Base-by-base conservation (phyloP, 2,797 vertebrate species). In the Heteromormyrus szaboi region DNA sequence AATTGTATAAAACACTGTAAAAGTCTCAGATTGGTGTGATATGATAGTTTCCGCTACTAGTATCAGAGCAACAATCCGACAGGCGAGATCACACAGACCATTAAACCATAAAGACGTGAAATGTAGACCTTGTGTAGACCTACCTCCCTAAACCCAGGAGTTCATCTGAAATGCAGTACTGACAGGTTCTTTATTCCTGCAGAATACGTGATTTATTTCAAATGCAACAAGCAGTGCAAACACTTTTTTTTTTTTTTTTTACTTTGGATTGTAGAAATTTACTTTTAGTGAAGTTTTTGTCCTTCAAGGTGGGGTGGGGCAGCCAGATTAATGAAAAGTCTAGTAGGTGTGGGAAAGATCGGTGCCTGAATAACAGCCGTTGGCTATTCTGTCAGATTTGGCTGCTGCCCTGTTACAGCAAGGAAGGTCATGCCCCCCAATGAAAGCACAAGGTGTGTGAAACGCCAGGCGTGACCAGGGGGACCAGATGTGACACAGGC, bases 401-500 rank as follows among this genome's bases (percentile, higher is more conserved):
- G 65, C 62, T 29, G 62, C 62, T 65, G 9, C 72, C 72, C 72
- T 41, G 41, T 79, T 19, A 14, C 72, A 79, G 25, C 33, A 68
- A 29, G 72, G 72, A 79, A 41, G 72, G 72, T 79, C 72, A 79
- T 79, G 68, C 68, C 33, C 14, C 68, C 68, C 14, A 76, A 76
- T 7, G 72, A 79, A 79, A 44, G 72, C 33, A 44, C 72, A 44
- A 44, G 33, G 33, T 79, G 37, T 79, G 72, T 79, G 72, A 79
- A 37, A 79, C 14, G 72, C 37, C 72, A 79, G 72, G 72, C 72
- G 72, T 79, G 72, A 79, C 72, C 72, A 33, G 33, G 33, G 72
- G 72, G 72, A 7, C 72, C 72, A 79, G 72, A 79, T 79, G 72
- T 44, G 72, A 79, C 72, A 79, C 72, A 79, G 72, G 72, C 72